Base-by-base conservation (phyloP, 2,888 invertebrate genomes). In the Netelia inedita region DNA sequence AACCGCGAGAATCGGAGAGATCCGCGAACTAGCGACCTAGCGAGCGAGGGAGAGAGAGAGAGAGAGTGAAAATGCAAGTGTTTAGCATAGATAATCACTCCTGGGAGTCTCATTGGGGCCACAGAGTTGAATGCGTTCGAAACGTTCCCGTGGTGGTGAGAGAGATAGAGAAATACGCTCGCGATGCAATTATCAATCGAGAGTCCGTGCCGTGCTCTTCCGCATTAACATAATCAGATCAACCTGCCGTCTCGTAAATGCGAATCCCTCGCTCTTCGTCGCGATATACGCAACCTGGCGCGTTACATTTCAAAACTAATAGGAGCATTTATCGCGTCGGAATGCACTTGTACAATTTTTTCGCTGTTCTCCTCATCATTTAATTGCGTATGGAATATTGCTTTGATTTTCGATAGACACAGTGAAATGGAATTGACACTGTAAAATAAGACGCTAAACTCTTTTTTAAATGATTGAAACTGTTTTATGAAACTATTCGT, bases 31-130 rank as follows among this genome's bases (percentile, higher is more conserved):
- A 35, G 5, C 68, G 79, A 10, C 66, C 79, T 74, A 57, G 83
- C 68, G 78, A 76, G 28, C 88, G 88, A 90, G 90, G 87, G 89
- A 90, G 72, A 69, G 69, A 88, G 89, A 89, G 61, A 73, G 74
- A 10, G 71, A 82, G 78, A 57, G 83, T 73, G 80, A 78, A 80
- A 83, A 83, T 75, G 86, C 86, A 89, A 89, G 86, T 89, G 89
- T 91, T 91, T 91, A 91, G 91, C 91, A 91, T 91, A 90, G 90
- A 90, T 91, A 91, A 91, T 91, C 89, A 91, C 91, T 91, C 91
- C 72, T 84, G 91, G 91, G 91, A 91, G 81, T 83, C 83, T 79
- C 72, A 65, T 41, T 41, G 78, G 80, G 78, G 68, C 72, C 84
- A 65, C 72, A 66, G 80, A 78, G 80, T 74, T 72, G 80, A 83